Conservation (phyloP, 2,113 vertebrate genomes). For the Salvelinus fontinalis region DNA sequence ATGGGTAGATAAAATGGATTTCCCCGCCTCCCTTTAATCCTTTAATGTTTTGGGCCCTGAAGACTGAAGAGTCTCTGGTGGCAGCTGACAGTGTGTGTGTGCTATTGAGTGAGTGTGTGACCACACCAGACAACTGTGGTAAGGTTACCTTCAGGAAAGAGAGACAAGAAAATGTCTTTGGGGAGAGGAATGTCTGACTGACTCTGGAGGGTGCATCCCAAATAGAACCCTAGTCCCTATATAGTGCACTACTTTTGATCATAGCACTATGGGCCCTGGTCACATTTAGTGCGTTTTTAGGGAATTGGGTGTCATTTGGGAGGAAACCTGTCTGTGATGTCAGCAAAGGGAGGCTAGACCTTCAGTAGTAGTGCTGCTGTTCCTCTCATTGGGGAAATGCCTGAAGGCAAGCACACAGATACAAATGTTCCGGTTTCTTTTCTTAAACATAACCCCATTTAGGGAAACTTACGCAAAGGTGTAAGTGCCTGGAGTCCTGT, state of each 20-base stretch:
- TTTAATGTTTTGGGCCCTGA: too few relatives aligned
- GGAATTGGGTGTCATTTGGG: background rate
- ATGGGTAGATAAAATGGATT: conserved; percentile 21
- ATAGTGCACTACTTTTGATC: too few relatives aligned
- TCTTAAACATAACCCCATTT: conserved; percentile 54
- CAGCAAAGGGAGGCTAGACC: conserved; percentile 34
- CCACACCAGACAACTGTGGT: conserved; percentile 48
- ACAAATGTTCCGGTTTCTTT: conserved; percentile 58
- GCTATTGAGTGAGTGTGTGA: conserved; percentile 11
- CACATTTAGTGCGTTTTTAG: background rate
- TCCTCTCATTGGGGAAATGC: conserved; percentile 48
- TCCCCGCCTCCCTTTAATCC: conserved; percentile 37
- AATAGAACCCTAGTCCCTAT: conserved; percentile 12
- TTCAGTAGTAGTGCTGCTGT: conserved; percentile 46
- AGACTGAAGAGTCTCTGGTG: too few relatives aligned
- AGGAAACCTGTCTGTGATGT: background rate
- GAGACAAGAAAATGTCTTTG: background rate
- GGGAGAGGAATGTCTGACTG: conserved; percentile 6
- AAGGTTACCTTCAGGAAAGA: background rate
- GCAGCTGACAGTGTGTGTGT: conserved; percentile 2
- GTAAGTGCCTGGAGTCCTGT: conserved; percentile 53
- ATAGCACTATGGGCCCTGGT: too few relatives aligned
- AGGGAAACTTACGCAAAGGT: conserved; percentile 49
- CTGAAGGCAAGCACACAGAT: conserved; percentile 39
- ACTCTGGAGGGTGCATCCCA: background rate